Evolutionary conservation across 2,888 invertebrate species (phyloP).

Genomic region (Hemaris fuciformis): DNA sequence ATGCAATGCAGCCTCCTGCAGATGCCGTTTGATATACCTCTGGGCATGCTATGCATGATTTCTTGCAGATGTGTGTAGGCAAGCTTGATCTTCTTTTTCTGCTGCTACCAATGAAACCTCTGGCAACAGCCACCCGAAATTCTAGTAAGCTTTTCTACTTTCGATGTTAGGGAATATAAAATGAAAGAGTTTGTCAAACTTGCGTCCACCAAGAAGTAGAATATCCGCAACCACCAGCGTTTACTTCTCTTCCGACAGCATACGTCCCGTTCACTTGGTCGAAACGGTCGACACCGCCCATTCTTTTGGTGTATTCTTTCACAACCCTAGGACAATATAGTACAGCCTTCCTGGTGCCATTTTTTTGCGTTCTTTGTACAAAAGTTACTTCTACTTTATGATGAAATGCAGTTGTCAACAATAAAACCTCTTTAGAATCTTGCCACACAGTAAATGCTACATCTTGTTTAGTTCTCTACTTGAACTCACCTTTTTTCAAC

Average conservation of each 20-base stretch:
- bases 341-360: constrained; percentile 22
- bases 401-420: constrained; percentile 35
- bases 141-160: constrained; percentile 26
- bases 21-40: constrained; percentile 22
- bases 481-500: constrained; percentile 30
- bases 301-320: constrained; percentile 34
- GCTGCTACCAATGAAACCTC: constrained; percentile 25
- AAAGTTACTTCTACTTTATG: constrained; percentile 25
- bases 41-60: constrained; percentile 18
- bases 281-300: constrained; percentile 33
- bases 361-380: constrained; percentile 25
- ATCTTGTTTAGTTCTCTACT: constrained; percentile 30
- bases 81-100: constrained; percentile 21
- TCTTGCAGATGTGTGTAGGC: constrained; percentile 17
- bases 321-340: constrained; percentile 22
- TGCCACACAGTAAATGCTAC: constrained; percentile 33
- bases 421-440: constrained; percentile 32
- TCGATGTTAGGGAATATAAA: constrained; percentile 22
- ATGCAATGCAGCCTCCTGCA: too few relatives aligned
- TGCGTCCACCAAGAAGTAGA: constrained; percentile 31
- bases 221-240: constrained; percentile 31
- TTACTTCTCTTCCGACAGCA: constrained; percentile 29
- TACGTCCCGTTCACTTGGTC: constrained; percentile 29
- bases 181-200: constrained; percentile 30
- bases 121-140: constrained; percentile 28